A percentile compares a stretch with the other conserved stretches of the same genome.
These are phyloP conservation scores for Coracias cyanogaster DNA, from an alignment of 2,797 vertebrate genomes.

Conservation along the genomic window DNA sequence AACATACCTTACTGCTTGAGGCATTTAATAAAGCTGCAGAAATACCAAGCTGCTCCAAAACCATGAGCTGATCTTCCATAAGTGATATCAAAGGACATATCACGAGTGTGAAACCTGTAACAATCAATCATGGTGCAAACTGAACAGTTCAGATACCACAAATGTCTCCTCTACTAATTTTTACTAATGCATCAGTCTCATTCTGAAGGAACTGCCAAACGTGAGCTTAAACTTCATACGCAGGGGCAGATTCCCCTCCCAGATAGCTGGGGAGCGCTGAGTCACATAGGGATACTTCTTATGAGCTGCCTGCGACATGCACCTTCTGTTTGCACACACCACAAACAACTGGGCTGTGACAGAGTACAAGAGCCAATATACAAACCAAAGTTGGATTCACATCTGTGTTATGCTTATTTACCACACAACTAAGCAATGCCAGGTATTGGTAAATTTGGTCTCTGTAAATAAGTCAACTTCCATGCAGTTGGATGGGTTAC, in stretches of 20 bases:
- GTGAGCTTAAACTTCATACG: neutral
- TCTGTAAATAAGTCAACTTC: neutral
- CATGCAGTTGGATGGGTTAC: neutral
- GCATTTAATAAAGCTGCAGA: slow-evolving; percentile 89
- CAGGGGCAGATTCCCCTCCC: neutral
- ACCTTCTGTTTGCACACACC: neutral
- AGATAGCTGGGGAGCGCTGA: neutral
- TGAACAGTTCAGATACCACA: neutral
- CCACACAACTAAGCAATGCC: neutral
- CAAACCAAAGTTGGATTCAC: neutral
- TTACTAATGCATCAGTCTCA: neutral
- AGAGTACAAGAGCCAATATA: neutral
- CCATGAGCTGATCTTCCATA: slow-evolving; percentile 98
- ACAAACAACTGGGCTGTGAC: neutral
- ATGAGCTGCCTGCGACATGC: neutral
- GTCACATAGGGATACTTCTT: neutral
- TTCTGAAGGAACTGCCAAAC: neutral
- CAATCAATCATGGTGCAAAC: neutral
- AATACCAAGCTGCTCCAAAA: slow-evolving; percentile 86
- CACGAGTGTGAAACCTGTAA: slow-evolving; percentile 92
- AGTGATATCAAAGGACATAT: slow-evolving; percentile 93
- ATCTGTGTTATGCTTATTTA: neutral
- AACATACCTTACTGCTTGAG: slow-evolving; percentile 89
- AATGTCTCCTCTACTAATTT: neutral
- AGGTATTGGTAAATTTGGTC: neutral